Base-by-base conservation (phyloP, 35 echinoderm and acorn worm genomes). In the Chiridota heheva region DNA sequence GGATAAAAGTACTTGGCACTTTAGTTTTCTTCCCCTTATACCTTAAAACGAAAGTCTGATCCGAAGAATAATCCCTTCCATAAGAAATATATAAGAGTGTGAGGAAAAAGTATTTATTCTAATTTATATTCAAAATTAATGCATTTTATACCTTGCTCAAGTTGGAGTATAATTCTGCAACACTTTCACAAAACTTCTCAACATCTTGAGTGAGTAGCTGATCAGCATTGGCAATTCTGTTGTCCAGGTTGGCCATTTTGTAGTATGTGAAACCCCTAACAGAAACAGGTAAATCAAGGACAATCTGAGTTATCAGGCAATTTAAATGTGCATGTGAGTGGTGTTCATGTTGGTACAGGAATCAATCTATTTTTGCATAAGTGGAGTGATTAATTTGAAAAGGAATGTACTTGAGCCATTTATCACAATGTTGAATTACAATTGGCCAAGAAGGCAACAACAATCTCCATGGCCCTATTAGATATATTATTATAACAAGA, bases 161-260 rank as follows among this genome's bases (percentile, higher is more conserved):
- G 69, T 97, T 97, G 41, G 94, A 97, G 67, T 97, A 97, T 1
- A 97, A 59, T 27, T 97, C 94, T 36, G 88, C 94, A 37, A 92
- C 89, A 89, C 95, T 98, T 63, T 98, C 92, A 58, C 89, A 88
- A 73, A 98, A 98, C 44, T 88, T 91, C 89, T 98, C 95, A 5
- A 88, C 89, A 77, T 98, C 95, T 70, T 98, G 95, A 0, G 95
- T 98, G 27, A 98, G 81, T 10, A 98, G 89, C 84, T 98, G 95
- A 66, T 98, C 95, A 47, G 95, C 95, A 88, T 98, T 98, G 26
- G 95, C 89, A 47, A 98, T 87, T 33, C 95, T 61, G 70, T 91
- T 98, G 73, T 91, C 95, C 58, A 91, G 58, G 53, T 98, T 98
- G 65, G 80, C 89, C 95, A 98, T 98, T 59, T 98, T 98, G 80